Base-by-base conservation (phyloP, 2,797 vertebrate genomes). In the Sylvia borin region DNA sequence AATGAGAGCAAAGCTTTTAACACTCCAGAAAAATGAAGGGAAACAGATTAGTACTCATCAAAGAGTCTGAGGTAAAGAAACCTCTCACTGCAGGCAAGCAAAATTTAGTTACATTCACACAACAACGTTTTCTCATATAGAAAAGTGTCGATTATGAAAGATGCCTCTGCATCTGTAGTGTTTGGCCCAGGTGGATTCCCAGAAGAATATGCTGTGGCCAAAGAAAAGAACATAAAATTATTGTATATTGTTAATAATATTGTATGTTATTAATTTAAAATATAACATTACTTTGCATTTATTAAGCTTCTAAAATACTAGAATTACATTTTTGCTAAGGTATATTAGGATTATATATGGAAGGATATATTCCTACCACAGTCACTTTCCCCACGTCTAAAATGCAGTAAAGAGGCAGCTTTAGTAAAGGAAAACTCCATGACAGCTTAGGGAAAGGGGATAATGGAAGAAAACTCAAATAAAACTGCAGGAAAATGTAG, bases 1-100 rank as follows among this genome's bases (percentile, higher is more conserved):
- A 96, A 90, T 19, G 80, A 95, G 9, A 96, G 61, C 87, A 88
- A 96, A 87, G 57, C 32, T 93, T 96, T 92, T 91, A 94, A 95
- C 47, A 93, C 72, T 74, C 84, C 88, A 4, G 47, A 62, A 94
- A 90, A 61, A 91, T 27, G 53, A 80, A 97, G 92, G 50, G 64
- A 93, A 95, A 92, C 42, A 94, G 27, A 95, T 97, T 91, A 94
- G 66, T 84, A 71, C 55, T 92, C 71, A 43, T 88, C 64, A 70
- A 73, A 95, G 65, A 62, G 34, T 25, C 17, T 66, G 58, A 90
- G 73, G 48, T 76, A 92, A 66, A 87, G 74, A 91, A 80, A 89
- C 85, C 91, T 92, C 82, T 84, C 85, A 72, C 79, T 77, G 55
- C 92, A 95, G 91, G 78, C 21, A 64, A 95, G 51, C 58, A 91